Percentiles rank a stretch among this genome's conserved stretches.
These are phyloP conservation scores for Chrysomela aeneicollis DNA, from an alignment of 2,888 invertebrate species.

Conservation along the genomic window DNA sequence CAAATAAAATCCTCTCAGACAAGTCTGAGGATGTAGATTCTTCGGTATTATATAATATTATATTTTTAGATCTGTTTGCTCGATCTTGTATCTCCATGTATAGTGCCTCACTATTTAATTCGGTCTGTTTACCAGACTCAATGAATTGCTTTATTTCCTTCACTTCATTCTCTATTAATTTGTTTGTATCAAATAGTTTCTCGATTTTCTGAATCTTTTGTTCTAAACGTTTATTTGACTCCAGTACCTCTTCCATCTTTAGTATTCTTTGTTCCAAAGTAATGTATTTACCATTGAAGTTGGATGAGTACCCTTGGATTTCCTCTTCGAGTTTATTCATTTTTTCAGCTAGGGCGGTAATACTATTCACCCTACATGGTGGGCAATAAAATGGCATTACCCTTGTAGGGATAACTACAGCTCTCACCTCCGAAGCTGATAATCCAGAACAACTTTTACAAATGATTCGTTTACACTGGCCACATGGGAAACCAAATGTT, in stretches of 20 bases:
- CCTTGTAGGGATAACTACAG: too few relatives aligned
- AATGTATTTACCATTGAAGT: background rate
- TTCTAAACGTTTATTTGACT: background rate
- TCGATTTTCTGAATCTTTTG: background rate
- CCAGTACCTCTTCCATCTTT: background rate
- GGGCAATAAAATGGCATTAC: too few relatives aligned
- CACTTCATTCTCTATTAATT: background rate
- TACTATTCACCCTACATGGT: too few relatives aligned
- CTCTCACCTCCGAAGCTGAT: too few relatives aligned
- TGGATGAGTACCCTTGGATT: too few relatives aligned
- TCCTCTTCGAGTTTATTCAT: too few relatives aligned
- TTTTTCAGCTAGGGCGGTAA: too few relatives aligned
- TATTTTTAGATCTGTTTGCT: background rate
- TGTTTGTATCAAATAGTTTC: background rate
- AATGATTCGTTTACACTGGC: background rate
- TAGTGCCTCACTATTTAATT: too few relatives aligned
- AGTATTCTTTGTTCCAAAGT: background rate
- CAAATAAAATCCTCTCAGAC: too few relatives aligned
- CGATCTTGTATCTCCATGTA: background rate
- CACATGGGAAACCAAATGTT: background rate
- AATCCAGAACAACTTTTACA: background rate
- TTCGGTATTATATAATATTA: too few relatives aligned
- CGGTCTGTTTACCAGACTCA: background rate
- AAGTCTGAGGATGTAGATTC: too few relatives aligned
- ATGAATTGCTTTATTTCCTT: background rate